phyloP scores from a whole-genome alignment of 2,888 invertebrate species.

The Acleris cristana region DNA sequence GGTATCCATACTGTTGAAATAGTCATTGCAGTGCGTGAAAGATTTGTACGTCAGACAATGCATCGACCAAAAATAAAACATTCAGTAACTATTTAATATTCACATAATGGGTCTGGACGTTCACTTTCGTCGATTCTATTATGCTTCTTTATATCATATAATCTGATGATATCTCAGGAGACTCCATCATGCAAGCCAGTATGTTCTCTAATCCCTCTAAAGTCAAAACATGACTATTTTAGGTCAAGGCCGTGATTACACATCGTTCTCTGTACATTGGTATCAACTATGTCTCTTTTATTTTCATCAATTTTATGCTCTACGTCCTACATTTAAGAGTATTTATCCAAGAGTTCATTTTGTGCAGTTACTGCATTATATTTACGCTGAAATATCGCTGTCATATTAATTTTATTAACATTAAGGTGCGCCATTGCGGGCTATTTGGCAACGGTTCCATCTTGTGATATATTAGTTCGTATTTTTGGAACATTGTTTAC shows the following conservation, averaged over 20 bases:
- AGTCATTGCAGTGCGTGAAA: no score
- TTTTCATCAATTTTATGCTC: not conserved
- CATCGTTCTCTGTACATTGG: not conserved
- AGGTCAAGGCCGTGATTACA: constrained; percentile 11
- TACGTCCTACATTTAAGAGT: not conserved
- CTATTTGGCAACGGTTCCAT: constrained; percentile 26
- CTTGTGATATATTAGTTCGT: constrained; percentile 19
- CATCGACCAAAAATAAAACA: no score
- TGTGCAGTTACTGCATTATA: not conserved
- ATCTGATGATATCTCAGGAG: not conserved
- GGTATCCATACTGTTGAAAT: no score
- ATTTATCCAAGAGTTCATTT: not conserved
- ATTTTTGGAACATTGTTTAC: constrained; percentile 37
- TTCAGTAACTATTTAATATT: no score
- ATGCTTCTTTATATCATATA: no score
- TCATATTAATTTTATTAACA: constrained; percentile 4
- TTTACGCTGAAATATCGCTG: not conserved
- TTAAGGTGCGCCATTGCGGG: constrained; percentile 5
- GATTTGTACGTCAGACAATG: no score
- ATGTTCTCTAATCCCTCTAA: constrained; percentile 4
- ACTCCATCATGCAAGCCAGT: not conserved
- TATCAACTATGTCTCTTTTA: not conserved
- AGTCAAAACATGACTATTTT: constrained; percentile 17
- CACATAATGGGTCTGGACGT: not conserved
- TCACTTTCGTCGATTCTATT: not conserved